phyloP scores from a whole-genome alignment of 2,113 vertebrate species.

The Merops nubicus region DNA sequence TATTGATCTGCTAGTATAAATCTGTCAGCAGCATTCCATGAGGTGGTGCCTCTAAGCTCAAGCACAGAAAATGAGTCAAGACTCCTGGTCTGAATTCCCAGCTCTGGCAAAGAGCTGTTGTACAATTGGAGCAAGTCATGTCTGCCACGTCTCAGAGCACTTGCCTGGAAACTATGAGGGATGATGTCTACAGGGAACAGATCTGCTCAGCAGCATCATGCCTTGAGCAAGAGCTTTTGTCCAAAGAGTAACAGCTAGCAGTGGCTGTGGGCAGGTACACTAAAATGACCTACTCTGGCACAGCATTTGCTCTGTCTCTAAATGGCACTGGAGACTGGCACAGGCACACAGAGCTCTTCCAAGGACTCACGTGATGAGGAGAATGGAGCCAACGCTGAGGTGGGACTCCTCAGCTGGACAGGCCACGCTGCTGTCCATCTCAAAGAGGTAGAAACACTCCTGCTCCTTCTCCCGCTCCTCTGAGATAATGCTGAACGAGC shows the following conservation, averaged over 20 bases:
- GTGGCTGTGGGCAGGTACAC: neutral
- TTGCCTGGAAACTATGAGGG: neutral
- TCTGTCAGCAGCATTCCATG: neutral
- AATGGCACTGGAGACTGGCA: neutral
- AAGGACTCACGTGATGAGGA: conserved; percentile 89
- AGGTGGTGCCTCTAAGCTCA: neutral
- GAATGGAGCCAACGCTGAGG: conserved; percentile 88
- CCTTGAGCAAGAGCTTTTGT: neutral
- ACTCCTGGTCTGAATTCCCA: neutral
- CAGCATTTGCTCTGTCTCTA: neutral
- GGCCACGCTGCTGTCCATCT: conserved; percentile 87
- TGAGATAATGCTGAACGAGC: conserved; percentile 73
- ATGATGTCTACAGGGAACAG: neutral
- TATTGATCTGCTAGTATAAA: neutral
- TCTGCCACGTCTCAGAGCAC: neutral
- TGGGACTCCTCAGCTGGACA: conserved; percentile 81
- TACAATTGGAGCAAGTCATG: neutral
- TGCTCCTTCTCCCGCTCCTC: conserved; percentile 82
- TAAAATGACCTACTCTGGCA: neutral
- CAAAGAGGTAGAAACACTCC: conserved; percentile 93
- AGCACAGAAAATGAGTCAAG: neutral
- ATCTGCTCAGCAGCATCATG: neutral
- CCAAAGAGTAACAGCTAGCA: neutral
- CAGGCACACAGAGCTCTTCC: neutral
- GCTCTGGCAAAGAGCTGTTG: neutral